Percentiles rank a stretch among this genome's conserved stretches.
Conservation (phyloP, 2,888 invertebrate species). For the Lathronympha strigana region DNA sequence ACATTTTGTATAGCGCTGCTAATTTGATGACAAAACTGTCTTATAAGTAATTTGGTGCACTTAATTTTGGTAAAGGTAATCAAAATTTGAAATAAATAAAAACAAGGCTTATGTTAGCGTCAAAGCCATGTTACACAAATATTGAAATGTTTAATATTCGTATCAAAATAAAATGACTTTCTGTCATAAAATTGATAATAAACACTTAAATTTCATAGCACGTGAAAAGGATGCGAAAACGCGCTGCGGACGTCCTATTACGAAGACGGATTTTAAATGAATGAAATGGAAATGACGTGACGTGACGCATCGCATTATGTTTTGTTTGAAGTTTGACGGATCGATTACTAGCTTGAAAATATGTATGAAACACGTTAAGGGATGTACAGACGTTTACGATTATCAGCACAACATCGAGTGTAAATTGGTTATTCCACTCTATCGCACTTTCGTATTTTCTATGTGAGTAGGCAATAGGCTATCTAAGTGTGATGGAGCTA, state of each 20-base stretch:
- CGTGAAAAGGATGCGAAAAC: constrained; percentile 46
- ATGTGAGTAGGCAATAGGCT: no score
- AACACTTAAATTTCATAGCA: constrained; percentile 46
- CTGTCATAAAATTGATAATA: constrained; percentile 46
- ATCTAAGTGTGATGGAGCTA: no score
- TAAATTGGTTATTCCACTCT: no score
- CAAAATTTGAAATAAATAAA: neutral
- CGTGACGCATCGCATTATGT: neutral
- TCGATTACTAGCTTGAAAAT: constrained; percentile 4
- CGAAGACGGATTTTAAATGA: constrained; percentile 42
- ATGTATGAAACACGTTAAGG: constrained; percentile 7
- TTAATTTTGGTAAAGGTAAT: constrained; percentile 9
- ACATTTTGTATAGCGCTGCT: constrained; percentile 14
- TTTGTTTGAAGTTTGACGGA: constrained; percentile 2
- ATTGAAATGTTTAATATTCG: neutral
- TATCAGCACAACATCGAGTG: no score
- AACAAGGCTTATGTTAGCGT: constrained; percentile 21
- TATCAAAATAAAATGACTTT: constrained; percentile 36
- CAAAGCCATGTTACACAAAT: neutral
- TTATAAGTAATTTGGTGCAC: constrained; percentile 2
- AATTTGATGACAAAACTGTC: neutral
- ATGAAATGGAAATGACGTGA: constrained; percentile 5
- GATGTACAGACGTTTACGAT: no score
- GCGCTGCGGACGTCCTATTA: constrained; percentile 40
- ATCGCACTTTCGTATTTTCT: no score